These are phyloP conservation scores for Halyomorpha halys DNA, from an alignment of 1,140 invertebrate species.

Conservation along the genomic window DNA sequence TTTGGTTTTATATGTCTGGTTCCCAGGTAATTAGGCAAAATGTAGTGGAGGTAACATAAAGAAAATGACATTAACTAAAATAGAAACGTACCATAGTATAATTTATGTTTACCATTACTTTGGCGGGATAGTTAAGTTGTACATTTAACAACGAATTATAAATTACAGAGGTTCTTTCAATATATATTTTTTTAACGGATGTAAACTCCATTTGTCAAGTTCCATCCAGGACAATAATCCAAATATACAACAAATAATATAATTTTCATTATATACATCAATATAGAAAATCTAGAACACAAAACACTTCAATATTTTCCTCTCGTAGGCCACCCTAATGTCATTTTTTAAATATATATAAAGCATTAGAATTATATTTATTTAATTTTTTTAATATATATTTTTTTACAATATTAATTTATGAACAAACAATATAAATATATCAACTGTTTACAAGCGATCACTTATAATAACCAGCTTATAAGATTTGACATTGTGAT, in stretches of 20 bases:
- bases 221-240: constrained; percentile 8
- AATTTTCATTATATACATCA: constrained; percentile 12
- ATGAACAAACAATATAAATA: constrained; percentile 1
- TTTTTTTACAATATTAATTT: not conserved
- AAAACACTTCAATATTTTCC: not conserved
- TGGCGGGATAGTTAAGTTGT: too few relatives aligned
- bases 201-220: not conserved
- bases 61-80: too few relatives aligned
- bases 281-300: not conserved
- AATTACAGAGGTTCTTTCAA: too few relatives aligned
- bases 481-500: not conserved
- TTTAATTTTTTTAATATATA: too few relatives aligned
- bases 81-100: too few relatives aligned
- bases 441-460: not conserved
- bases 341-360: not conserved
- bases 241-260: constrained; percentile 15
- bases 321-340: constrained; percentile 3
- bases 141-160: too few relatives aligned
- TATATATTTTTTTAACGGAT: too few relatives aligned
- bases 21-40: too few relatives aligned
- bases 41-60: too few relatives aligned
- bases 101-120: too few relatives aligned
- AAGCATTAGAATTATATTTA: too few relatives aligned
- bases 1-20: too few relatives aligned
- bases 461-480: constrained; percentile 5